phyloP scores from a whole-genome alignment of 2,113 vertebrate genomes.

The Anseranas semipalmata region DNA sequence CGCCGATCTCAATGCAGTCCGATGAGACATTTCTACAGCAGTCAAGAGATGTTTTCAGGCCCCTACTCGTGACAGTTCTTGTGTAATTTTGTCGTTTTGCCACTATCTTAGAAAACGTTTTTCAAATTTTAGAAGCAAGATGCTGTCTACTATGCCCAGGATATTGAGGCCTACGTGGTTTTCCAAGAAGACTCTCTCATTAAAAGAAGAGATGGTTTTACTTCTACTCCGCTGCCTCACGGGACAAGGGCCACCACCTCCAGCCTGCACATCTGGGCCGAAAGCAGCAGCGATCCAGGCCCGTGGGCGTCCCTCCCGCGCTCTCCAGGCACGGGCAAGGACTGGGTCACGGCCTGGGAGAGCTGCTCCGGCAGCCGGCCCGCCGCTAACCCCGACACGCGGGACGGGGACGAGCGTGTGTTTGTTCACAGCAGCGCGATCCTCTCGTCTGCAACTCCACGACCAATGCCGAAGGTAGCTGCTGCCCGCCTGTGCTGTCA shows the following conservation, averaged over 20 bases:
- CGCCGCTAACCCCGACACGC: not conserved
- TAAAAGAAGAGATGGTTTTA: not conserved
- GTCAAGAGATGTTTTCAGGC: not conserved
- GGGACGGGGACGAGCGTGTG: not conserved
- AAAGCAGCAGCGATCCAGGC: not conserved
- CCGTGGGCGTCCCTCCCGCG: rapidly evolving
- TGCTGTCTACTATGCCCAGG: rapidly evolving
- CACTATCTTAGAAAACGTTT: not conserved
- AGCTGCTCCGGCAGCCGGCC: not conserved
- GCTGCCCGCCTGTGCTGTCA: not conserved
- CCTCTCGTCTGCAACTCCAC: not conserved
- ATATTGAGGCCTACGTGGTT: not conserved
- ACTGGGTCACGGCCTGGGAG: rapidly evolving
- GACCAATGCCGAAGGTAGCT: not conserved
- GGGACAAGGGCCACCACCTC: not conserved
- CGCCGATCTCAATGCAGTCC: not conserved
- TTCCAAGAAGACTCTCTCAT: not conserved
- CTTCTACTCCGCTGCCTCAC: not conserved
- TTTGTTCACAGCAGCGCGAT: not conserved
- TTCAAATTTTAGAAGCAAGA: not conserved
- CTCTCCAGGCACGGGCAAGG: rapidly evolving
- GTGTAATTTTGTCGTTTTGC: not conserved
- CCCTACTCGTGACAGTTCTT: not conserved
- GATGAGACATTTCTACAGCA: not conserved
- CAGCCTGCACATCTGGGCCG: rapidly evolving